These are phyloP conservation scores for Keiferia lycopersicella DNA, from an alignment of 2,888 invertebrate species.

Conservation along the genomic window DNA sequence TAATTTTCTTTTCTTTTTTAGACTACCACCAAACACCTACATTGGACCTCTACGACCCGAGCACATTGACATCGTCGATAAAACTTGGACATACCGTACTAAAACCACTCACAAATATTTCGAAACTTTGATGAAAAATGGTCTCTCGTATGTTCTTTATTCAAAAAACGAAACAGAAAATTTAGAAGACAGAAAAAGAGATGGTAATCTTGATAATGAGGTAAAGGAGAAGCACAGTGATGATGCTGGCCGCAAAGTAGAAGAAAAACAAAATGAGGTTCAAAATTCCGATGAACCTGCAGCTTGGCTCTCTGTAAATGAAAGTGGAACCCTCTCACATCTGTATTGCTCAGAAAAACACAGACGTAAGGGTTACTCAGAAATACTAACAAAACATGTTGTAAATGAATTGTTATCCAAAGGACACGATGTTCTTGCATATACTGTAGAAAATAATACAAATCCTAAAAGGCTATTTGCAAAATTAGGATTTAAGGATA, in stretches of 20 bases:
- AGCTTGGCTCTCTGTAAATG: slow-evolving; percentile 44
- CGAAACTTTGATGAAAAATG: slow-evolving; percentile 35
- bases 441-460: slow-evolving; percentile 38
- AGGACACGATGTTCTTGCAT: slow-evolving; percentile 38
- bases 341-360: slow-evolving; percentile 42
- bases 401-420: slow-evolving; percentile 39
- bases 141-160: slow-evolving; percentile 41
- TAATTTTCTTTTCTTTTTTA: slow-evolving; percentile 33
- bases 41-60: slow-evolving; percentile 36
- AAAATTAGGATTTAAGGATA: slow-evolving; percentile 39
- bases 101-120: slow-evolving; percentile 35
- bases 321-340: slow-evolving; percentile 43
- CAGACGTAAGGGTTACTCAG: slow-evolving; percentile 47
- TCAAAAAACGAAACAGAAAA: slow-evolving; percentile 19
- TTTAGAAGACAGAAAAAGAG: slow-evolving; percentile 6
- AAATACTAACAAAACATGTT: slow-evolving; percentile 40
- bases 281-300: slow-evolving; percentile 33
- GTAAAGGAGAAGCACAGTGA: not conserved
- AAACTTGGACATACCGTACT: slow-evolving; percentile 39
- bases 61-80: slow-evolving; percentile 37
- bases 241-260: not conserved
- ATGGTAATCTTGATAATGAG: not conserved
- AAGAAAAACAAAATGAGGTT: not conserved
- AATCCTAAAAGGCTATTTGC: slow-evolving; percentile 38
- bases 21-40: slow-evolving; percentile 40